phyloP scores from a whole-genome alignment of 2,888 invertebrate genomes.

The Trissoscelio sp. region DNA sequence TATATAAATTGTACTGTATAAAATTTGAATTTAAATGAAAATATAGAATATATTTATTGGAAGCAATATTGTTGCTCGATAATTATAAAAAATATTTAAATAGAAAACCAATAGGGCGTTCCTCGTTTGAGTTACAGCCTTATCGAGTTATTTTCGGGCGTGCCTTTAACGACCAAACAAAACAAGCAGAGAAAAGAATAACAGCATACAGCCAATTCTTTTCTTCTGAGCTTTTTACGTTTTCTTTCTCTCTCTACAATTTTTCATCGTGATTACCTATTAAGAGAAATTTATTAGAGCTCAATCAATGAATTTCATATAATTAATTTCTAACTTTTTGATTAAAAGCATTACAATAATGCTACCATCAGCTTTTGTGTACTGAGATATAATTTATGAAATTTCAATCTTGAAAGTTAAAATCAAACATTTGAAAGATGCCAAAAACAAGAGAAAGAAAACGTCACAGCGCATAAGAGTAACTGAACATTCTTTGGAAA shows the following conservation, averaged over 20 bases:
- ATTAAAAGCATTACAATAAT: no score
- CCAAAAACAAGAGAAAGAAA: not conserved
- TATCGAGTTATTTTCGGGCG: constrained; percentile 2
- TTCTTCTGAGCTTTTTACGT: not conserved
- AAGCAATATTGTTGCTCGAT: no score
- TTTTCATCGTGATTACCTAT: not conserved
- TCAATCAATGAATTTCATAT: not conserved
- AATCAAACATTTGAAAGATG: not conserved
- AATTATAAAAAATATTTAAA: not conserved
- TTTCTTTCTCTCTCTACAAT: no score
- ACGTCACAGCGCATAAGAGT: not conserved
- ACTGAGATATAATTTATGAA: no score
- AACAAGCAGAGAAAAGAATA: not conserved
- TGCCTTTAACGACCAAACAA: not conserved
- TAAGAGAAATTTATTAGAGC: not conserved
- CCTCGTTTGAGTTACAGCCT: constrained; percentile 1
- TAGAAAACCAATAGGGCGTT: not conserved
- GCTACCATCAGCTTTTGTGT: no score
- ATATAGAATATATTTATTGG: no score
- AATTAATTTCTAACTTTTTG: no score
- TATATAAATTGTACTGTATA: no score
- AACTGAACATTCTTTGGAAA: not conserved
- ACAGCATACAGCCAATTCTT: not conserved
- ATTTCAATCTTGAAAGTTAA: not conserved
- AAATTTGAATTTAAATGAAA: no score